Conservation (phyloP, 2,888 invertebrate genomes). For the Achlya flavicornis region DNA sequence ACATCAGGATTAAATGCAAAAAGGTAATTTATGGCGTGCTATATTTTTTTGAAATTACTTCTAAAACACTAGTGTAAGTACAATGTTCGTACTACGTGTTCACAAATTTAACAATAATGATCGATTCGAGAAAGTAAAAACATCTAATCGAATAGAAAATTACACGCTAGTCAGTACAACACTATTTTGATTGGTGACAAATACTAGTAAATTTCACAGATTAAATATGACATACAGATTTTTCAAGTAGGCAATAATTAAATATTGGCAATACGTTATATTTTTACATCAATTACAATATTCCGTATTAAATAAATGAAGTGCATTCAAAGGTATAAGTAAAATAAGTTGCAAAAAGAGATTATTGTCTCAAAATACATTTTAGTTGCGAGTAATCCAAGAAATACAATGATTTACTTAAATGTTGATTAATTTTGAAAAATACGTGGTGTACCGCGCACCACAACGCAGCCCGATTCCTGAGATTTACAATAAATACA, state of each 20-base stretch:
- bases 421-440: conserved; percentile 30
- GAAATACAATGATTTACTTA: conserved; percentile 48
- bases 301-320: conserved; percentile 18
- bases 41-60: conserved; percentile 52
- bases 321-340: conserved; percentile 29
- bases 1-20: conserved; percentile 63
- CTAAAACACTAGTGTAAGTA: conserved; percentile 52
- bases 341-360: conserved; percentile 40
- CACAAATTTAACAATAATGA: conserved; percentile 30
- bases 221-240: conserved; percentile 16
- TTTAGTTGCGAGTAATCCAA: conserved; percentile 41
- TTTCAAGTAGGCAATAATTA: conserved; percentile 12
- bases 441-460: conserved; percentile 18
- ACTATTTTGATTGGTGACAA: conserved; percentile 48
- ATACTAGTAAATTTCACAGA: conserved; percentile 27
- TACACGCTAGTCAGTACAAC: conserved; percentile 67
- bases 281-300: conserved; percentile 16
- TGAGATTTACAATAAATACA: conserved; percentile 58
- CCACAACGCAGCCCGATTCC: conserved; percentile 42
- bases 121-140: conserved; percentile 24
- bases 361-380: conserved; percentile 68
- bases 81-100: conserved; percentile 46
- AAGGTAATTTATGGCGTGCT: conserved; percentile 63
- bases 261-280: conserved; percentile 7
- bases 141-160: conserved; percentile 53